A percentile compares a stretch with the other conserved stretches of the same genome.
Evolutionary conservation across 2,888 invertebrate species (phyloP).

Genomic region (Cheilosia soror): DNA sequence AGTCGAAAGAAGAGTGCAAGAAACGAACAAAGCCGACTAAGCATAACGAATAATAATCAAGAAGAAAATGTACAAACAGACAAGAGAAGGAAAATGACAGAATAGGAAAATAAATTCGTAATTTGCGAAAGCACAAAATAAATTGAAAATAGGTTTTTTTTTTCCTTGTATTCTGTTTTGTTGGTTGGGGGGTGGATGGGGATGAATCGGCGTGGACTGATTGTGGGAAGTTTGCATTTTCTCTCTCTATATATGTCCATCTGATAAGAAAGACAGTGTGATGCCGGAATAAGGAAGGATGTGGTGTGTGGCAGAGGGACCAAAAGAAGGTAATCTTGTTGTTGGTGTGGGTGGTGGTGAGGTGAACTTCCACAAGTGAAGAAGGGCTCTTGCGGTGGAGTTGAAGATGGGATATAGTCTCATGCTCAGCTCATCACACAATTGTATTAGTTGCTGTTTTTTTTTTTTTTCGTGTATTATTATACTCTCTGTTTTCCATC

Average conservation of each 20-base stretch:
- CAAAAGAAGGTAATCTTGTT: conserved; percentile 15
- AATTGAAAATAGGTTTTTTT: conserved; percentile 62
- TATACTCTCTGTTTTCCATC: conserved; percentile 25
- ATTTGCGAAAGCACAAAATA: conserved; percentile 73
- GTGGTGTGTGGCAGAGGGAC: conserved; percentile 54
- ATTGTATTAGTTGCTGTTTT: conserved; percentile 49
- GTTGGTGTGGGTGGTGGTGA: conserved; percentile 23
- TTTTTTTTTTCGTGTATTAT: conserved; percentile 8
- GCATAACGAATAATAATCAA: conserved; percentile 39
- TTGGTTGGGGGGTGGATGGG: conserved; percentile 5
- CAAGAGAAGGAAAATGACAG: conserved; percentile 52
- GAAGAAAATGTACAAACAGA: conserved; percentile 67
- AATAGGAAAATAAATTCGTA: conserved; percentile 71
- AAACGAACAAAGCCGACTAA: conserved; percentile 52
- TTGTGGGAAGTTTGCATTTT: conserved; percentile 51
- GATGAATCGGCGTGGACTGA: background rate
- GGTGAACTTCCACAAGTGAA: conserved; percentile 43
- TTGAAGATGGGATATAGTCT: conserved; percentile 2
- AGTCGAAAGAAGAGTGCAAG: conserved; percentile 24
- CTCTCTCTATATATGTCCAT: conserved; percentile 42
- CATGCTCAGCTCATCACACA: conserved; percentile 42
- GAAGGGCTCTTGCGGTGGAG: conserved; percentile 69
- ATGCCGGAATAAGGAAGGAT: conserved; percentile 63
- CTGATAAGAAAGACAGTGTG: conserved; percentile 62
- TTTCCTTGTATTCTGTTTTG: conserved; percentile 18